phyloP scores from a whole-genome alignment of 2,888 invertebrate species.

The Andrena haemorrhoa region DNA sequence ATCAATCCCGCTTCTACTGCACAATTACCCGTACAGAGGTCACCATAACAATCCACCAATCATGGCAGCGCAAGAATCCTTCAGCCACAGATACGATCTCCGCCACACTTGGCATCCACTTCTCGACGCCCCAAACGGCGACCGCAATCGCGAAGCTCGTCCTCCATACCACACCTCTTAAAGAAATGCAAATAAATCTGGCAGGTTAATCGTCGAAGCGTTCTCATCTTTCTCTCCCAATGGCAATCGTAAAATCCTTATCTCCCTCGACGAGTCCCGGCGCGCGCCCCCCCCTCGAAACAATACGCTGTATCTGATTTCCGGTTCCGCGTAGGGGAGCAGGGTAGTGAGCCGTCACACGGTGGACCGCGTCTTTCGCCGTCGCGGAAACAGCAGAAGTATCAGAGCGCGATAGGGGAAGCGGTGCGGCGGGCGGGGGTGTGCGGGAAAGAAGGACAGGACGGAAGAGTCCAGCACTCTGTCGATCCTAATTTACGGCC shows the following conservation, averaged over 20 bases:
- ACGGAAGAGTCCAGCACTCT: slow-evolving; percentile 78
- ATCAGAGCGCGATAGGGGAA: slow-evolving; percentile 23
- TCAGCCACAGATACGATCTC: slow-evolving; percentile 1
- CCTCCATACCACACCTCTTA: neutral
- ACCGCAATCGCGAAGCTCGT: neutral
- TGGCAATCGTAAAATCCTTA: slow-evolving; percentile 61
- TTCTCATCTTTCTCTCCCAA: slow-evolving; percentile 28
- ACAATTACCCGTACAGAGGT: neutral
- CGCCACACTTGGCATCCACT: slow-evolving; percentile 1
- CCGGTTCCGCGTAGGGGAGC: neutral
- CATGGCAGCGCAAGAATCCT: neutral
- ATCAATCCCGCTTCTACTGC: neutral
- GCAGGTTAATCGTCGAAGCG: slow-evolving; percentile 33
- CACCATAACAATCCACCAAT: neutral
- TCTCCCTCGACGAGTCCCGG: slow-evolving; percentile 35
- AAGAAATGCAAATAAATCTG: slow-evolving; percentile 33
- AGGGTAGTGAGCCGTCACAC: slow-evolving; percentile 41
- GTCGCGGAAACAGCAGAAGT: neutral
- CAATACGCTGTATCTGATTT: slow-evolving; percentile 62
- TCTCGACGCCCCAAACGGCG: neutral
- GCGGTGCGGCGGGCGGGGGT: slow-evolving; percentile 39
- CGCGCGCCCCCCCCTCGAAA: slow-evolving; percentile 24
- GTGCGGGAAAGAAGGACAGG: slow-evolving; percentile 39
- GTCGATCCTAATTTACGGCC: slow-evolving; percentile 84
- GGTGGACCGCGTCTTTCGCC: slow-evolving; percentile 39